A percentile compares a stretch with the other conserved stretches of the same genome.
Conservation (phyloP, 1,140 invertebrate species). For the Rhyacophila brunnea region DNA sequence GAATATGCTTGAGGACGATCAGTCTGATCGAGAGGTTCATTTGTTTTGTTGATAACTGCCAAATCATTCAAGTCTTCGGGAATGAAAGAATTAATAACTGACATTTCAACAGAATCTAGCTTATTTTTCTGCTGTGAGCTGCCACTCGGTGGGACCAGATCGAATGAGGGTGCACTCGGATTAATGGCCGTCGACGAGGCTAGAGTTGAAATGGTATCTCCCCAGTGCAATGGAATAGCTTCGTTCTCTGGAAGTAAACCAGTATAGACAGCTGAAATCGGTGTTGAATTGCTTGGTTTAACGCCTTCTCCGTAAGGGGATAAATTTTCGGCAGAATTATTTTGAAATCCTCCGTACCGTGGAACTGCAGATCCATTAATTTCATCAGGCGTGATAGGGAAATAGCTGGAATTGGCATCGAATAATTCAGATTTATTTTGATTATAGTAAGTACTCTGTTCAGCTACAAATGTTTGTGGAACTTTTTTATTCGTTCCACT, state of each 20-base stretch:
- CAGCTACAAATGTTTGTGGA: slow-evolving; percentile 22
- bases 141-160: slow-evolving; percentile 21
- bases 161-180: slow-evolving; percentile 23
- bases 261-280: slow-evolving; percentile 37
- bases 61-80: slow-evolving; percentile 34
- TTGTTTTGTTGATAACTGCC: slow-evolving; percentile 41
- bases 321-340: slow-evolving; percentile 45
- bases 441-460: slow-evolving; percentile 2
- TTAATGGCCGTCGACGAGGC: slow-evolving; percentile 12
- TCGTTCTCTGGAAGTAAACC: slow-evolving; percentile 19
- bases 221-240: slow-evolving; percentile 34
- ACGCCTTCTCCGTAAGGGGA: slow-evolving; percentile 42
- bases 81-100: slow-evolving; percentile 31
- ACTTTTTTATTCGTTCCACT: slow-evolving; percentile 36
- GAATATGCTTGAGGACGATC: slow-evolving; percentile 41
- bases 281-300: slow-evolving; percentile 39
- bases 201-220: slow-evolving; percentile 30
- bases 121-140: slow-evolving; percentile 13
- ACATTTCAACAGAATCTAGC: slow-evolving; percentile 30
- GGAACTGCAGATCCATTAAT: slow-evolving; percentile 41
- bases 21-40: slow-evolving; percentile 33
- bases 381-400: slow-evolving; percentile 39
- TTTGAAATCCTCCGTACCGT: slow-evolving; percentile 55
- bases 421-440: slow-evolving; percentile 16
- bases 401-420: slow-evolving; percentile 45